These are phyloP conservation scores for Tragelaphus imberbis DNA, from an alignment of 2,113 vertebrate genomes.

Conservation along the genomic window DNA sequence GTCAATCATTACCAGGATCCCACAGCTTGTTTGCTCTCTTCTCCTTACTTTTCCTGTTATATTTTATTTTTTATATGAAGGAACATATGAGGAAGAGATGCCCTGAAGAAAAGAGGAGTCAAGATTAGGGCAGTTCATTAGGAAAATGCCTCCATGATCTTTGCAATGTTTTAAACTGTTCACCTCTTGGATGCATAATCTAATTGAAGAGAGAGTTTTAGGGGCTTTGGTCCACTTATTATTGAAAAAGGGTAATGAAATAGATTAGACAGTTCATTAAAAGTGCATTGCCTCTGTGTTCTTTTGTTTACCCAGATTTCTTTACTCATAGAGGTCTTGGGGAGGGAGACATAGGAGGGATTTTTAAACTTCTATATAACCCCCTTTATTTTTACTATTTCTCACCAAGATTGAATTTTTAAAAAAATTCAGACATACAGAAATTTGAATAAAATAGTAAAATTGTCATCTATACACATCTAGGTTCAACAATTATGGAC, in stretches of 20 bases:
- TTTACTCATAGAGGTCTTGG: neutral
- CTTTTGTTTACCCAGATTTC: neutral
- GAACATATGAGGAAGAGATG: neutral
- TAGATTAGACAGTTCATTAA: neutral
- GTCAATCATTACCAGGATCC: too few relatives aligned
- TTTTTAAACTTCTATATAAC: neutral
- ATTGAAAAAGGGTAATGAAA: neutral
- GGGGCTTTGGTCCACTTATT: neutral
- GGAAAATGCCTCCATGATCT: neutral
- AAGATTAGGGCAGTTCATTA: neutral
- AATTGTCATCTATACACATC: neutral
- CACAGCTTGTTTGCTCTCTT: neutral
- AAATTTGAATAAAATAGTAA: neutral
- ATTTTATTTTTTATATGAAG: neutral
- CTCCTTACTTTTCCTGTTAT: neutral
- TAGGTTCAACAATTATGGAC: neutral
- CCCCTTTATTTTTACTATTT: neutral
- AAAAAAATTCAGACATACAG: neutral
- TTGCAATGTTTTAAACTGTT: too few relatives aligned
- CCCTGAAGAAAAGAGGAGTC: rapidly evolving
- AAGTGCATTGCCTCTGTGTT: neutral
- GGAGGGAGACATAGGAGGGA: neutral
- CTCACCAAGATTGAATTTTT: neutral
- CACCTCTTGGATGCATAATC: neutral
- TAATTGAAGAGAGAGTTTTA: neutral